Conservation (phyloP, 1,140 invertebrate genomes). For the Pemphigus obesinymphae region DNA sequence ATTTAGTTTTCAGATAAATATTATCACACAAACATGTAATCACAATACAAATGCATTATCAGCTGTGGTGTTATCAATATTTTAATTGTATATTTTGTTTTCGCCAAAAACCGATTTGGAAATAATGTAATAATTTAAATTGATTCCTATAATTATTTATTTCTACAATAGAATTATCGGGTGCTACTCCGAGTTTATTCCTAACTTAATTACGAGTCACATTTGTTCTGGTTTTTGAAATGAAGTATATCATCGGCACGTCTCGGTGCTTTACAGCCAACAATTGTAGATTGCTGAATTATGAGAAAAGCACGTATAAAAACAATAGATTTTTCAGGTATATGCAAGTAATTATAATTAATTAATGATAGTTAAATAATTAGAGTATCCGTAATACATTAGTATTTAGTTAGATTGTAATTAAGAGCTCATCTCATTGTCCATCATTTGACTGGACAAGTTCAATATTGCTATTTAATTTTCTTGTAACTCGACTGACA, state of each 20-base stretch:
- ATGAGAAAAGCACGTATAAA: neutral
- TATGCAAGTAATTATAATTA: neutral
- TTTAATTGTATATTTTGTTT: constrained; percentile 3
- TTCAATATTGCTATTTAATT: neutral
- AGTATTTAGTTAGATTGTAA: too few species aligned
- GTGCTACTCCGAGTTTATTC: neutral
- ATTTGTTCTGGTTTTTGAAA: neutral
- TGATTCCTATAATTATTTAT: neutral
- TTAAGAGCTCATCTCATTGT: too few species aligned
- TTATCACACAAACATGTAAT: too few species aligned
- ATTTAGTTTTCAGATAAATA: too few species aligned
- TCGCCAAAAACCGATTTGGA: constrained; percentile 14
- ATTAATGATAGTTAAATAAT: too few species aligned
- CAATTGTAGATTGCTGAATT: constrained; percentile 6
- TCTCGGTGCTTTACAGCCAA: neutral
- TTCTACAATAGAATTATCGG: neutral
- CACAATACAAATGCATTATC: neutral
- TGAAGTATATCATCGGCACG: constrained; percentile 11
- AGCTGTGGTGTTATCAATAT: constrained; percentile 11
- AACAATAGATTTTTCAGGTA: constrained; percentile 20
- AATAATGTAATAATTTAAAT: neutral
- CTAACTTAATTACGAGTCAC: neutral
- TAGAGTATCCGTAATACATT: too few species aligned
- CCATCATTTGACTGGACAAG: too few species aligned
- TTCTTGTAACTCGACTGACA: neutral